A percentile compares a stretch with the other conserved stretches of the same genome.
Conservation (phyloP, 2,888 invertebrate species). For the Cryptus armator region DNA sequence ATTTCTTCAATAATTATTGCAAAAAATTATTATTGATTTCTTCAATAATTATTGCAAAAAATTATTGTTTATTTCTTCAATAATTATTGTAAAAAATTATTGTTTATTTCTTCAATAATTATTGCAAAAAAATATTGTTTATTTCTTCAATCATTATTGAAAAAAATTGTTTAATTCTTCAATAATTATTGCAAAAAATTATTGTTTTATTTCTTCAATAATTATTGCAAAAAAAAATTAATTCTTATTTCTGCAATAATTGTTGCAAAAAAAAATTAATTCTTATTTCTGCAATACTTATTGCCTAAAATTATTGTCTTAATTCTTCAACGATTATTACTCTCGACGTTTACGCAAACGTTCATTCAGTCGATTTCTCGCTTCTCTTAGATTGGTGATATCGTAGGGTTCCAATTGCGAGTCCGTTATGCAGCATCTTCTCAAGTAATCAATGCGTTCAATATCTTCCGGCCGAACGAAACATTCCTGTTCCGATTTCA, state of each 20-base stretch:
- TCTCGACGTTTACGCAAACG: constrained; percentile 72
- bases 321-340: constrained; percentile 65
- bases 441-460: constrained; percentile 86
- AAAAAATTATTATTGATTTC: too few relatives aligned
- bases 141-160: constrained; percentile 1
- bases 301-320: too few relatives aligned
- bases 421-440: constrained; percentile 72
- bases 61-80: too few relatives aligned
- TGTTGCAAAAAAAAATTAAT: not conserved
- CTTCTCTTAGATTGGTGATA: constrained; percentile 68
- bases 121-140: constrained; percentile 66
- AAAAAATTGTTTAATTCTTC: too few relatives aligned
- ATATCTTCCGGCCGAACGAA: constrained; percentile 86
- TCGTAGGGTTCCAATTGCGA: constrained; percentile 76
- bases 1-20: not conserved
- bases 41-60: constrained; percentile 65
- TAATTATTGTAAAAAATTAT: not conserved
- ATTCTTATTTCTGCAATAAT: too few relatives aligned
- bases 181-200: not conserved
- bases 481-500: constrained; percentile 86
- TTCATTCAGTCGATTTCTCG: constrained; percentile 71
- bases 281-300: not conserved
- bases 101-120: too few relatives aligned
- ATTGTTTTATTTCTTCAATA: too few relatives aligned
- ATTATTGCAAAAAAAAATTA: constrained; percentile 71